Evolutionary conservation across 2,113 vertebrate species (phyloP).

Genomic region (Galbula dea): DNA sequence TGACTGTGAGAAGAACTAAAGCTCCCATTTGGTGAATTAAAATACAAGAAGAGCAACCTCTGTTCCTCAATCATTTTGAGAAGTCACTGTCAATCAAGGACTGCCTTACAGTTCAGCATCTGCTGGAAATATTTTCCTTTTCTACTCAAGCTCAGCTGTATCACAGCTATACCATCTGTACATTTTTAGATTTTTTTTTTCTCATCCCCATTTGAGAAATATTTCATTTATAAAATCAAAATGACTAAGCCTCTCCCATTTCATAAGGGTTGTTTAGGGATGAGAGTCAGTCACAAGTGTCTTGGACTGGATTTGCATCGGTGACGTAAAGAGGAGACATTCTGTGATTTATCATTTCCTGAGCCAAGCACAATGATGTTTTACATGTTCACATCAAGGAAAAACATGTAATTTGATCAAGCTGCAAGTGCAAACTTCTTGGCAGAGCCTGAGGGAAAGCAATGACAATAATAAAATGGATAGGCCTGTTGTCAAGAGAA

Average conservation of each 20-base stretch:
- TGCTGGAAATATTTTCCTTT: conserved; percentile 1
- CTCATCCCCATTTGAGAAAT: background rate
- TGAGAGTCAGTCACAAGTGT: background rate
- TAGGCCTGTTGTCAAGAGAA: conserved; percentile 26
- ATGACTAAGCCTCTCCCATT: background rate
- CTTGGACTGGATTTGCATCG: conserved; percentile 3
- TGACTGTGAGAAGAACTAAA: background rate
- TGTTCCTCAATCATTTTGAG: background rate
- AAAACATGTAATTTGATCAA: conserved; percentile 56
- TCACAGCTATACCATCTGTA: background rate
- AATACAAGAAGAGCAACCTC: background rate
- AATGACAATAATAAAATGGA: conserved; percentile 4
- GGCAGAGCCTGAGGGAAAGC: conserved; percentile 17
- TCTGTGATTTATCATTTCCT: background rate
- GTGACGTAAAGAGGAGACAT: background rate
- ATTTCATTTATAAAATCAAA: background rate
- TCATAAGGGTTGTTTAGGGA: background rate
- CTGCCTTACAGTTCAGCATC: background rate
- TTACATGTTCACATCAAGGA: conserved; percentile 37
- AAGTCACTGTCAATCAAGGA: background rate
- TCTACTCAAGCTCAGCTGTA: conserved; percentile 3
- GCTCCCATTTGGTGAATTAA: background rate
- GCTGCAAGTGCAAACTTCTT: conserved; percentile 30
- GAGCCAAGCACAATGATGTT: conserved; percentile 10
- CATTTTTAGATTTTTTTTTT: background rate